Evolutionary conservation across 2,888 invertebrate species (phyloP), one percentile per base, ranked within the genome.

Genomic region (Willowsia nigromaculata): DNA sequence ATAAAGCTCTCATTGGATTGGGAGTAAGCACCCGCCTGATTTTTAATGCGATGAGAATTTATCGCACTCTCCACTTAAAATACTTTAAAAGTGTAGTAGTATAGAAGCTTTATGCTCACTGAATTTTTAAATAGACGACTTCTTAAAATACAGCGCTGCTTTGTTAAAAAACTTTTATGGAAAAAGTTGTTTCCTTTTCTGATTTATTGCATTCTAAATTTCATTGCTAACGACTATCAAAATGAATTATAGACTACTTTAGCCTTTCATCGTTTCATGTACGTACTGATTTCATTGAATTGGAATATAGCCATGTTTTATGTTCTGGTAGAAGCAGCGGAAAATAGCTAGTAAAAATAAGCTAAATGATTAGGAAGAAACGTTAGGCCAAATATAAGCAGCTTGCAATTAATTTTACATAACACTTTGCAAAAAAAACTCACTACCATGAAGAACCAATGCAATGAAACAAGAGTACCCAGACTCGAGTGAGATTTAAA

Each of bases 201-300:
- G 62, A 62, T 62, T 62, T 62, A 62, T 62, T 62, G 30, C 30
- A 62, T 30, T 62, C 30, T 30, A 62, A 27, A 62, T 30, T 62
- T 30, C 33, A 11, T 62, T 62, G 27, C 30, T 62, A 15, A 30
- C 30, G 30, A 30, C 13, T 11, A 62, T 13, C 33, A 30, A 13
- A 62, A 62, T 30, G 30, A 30, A 30, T 30, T 62, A 62, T 22
- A 50, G 18, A 53, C 53, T 53, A n/a, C 18, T n/a, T n/a, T n/a
- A n/a, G n/a, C n/a, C n/a, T n/a, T n/a, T n/a, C n/a, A n/a, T n/a
- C n/a, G n/a, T n/a, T n/a, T n/a, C n/a, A n/a, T n/a, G n/a, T n/a
- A n/a, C n/a, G n/a, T n/a, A n/a, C n/a, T n/a, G n/a, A n/a, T n/a
- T n/a, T n/a, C n/a, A n/a, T n/a, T n/a, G n/a, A n/a, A n/a, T n/a